Percentiles rank a stretch among this genome's conserved stretches.
These are phyloP conservation scores for Pinctada fucata DNA, from an alignment of 2,888 invertebrate species.

Conservation along the genomic window DNA sequence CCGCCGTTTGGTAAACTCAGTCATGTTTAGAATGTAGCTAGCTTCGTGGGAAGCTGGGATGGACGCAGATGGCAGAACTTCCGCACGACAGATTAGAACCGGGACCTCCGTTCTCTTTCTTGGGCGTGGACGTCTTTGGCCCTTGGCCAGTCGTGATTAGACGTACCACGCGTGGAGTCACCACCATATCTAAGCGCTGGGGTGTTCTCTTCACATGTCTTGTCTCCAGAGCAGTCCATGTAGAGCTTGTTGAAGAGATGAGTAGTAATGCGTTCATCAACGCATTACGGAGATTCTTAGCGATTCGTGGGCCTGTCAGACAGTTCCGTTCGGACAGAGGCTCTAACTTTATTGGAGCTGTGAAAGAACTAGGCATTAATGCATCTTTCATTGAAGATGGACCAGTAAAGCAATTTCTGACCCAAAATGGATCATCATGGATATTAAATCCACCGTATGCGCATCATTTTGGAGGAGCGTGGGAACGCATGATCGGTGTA, in stretches of 20 bases:
- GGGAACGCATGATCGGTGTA: slow-evolving; percentile 39
- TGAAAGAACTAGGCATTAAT: slow-evolving; percentile 22
- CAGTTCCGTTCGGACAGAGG: slow-evolving; percentile 34
- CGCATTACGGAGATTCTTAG: slow-evolving; percentile 33
- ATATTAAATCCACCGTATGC: slow-evolving; percentile 39
- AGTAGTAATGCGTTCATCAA: no score
- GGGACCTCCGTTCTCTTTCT: slow-evolving; percentile 43
- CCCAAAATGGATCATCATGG: slow-evolving; percentile 17
- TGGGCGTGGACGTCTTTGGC: slow-evolving; percentile 48
- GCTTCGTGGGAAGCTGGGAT: slow-evolving; percentile 26
- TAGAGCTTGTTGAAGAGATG: slow-evolving; percentile 45
- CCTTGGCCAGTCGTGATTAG: slow-evolving; percentile 35
- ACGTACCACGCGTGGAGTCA: slow-evolving; percentile 27
- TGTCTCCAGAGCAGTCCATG: slow-evolving; percentile 39
- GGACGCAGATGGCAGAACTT: slow-evolving; percentile 32
- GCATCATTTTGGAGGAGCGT: slow-evolving; percentile 39
- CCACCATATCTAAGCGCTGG: slow-evolving; percentile 40
- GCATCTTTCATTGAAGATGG: slow-evolving; percentile 23
- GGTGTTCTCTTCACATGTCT: slow-evolving; percentile 46
- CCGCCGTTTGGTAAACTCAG: slow-evolving; percentile 25
- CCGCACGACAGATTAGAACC: slow-evolving; percentile 33
- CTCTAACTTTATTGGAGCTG: slow-evolving; percentile 35
- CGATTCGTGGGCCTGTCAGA: slow-evolving; percentile 22
- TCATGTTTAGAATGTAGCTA: slow-evolving; percentile 30
- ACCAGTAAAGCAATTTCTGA: not conserved